These are phyloP conservation scores for Ferdinandea cuprea DNA, from an alignment of 2,888 invertebrate species.

Conservation along the genomic window DNA sequence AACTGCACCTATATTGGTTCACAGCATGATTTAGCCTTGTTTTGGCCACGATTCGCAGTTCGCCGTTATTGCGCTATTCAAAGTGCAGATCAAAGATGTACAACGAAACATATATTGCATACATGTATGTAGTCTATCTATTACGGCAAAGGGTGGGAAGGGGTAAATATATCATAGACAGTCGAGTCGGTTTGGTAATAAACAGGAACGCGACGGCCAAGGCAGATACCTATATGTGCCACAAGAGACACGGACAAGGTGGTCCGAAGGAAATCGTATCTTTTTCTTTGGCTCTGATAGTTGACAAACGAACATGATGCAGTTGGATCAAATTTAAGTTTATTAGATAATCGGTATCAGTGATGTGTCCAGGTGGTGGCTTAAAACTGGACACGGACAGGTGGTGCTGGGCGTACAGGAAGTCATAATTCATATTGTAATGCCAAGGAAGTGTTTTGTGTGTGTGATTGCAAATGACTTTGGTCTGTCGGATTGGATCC, in stretches of 20 bases:
- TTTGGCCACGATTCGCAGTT: constrained; percentile 64
- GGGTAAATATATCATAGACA: background rate
- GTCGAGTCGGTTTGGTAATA: constrained; percentile 2
- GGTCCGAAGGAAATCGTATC: constrained; percentile 59
- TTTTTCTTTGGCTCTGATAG: constrained; percentile 14
- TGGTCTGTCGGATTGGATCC: no score
- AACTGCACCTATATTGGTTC: constrained; percentile 68
- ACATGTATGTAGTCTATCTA: constrained; percentile 38
- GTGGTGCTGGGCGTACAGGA: no score
- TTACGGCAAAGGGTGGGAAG: constrained; percentile 25
- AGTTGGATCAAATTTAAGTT: constrained; percentile 72
- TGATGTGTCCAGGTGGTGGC: constrained; percentile 53
- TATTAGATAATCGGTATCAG: constrained; percentile 70
- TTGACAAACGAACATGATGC: constrained; percentile 72
- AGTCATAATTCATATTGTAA: no score
- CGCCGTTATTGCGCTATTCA: constrained; percentile 65
- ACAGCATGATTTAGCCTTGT: constrained; percentile 71
- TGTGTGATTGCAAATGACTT: no score
- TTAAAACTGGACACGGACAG: constrained; percentile 18
- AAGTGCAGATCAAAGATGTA: no score
- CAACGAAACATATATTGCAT: no score
- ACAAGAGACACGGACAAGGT: constrained; percentile 60
- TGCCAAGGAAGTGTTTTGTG: no score
- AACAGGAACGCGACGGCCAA: background rate
- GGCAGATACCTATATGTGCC: background rate